phyloP scores from a whole-genome alignment of 2,113 vertebrate genomes.

The Melanocharis versteri region DNA sequence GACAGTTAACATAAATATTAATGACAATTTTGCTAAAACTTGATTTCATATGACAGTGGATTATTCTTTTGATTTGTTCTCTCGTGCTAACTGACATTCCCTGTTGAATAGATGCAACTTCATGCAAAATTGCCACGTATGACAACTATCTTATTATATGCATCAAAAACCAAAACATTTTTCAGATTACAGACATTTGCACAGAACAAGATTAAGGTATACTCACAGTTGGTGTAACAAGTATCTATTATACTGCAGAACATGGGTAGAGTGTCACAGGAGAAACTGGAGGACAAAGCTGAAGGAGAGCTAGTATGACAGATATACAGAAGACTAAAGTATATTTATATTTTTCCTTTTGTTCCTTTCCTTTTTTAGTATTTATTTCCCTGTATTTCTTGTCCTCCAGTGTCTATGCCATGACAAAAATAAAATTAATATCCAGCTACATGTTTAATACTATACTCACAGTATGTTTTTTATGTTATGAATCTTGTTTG shows the following conservation, averaged over 20 bases:
- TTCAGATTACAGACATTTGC: conserved; percentile 15
- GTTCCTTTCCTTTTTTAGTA: neutral
- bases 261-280: neutral
- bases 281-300: neutral
- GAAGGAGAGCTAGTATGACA: neutral
- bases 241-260: neutral
- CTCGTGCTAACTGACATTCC: neutral
- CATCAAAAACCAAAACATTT: conserved; percentile 20
- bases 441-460: neutral
- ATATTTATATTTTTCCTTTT: neutral
- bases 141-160: neutral
- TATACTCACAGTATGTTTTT: neutral
- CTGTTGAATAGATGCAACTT: neutral
- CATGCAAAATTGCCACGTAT: conserved; percentile 5
- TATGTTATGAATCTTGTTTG: neutral
- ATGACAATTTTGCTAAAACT: conserved; percentile 56
- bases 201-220: neutral
- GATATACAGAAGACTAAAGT: neutral
- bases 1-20: conserved; percentile 63
- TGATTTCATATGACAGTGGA: conserved; percentile 26
- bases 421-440: neutral
- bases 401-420: neutral
- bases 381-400: neutral
- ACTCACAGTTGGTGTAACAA: neutral
- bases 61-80: conserved; percentile 31